Evolutionary conservation across 2,797 vertebrate genomes (phyloP).

Genomic region (Alfaro cultratus): DNA sequence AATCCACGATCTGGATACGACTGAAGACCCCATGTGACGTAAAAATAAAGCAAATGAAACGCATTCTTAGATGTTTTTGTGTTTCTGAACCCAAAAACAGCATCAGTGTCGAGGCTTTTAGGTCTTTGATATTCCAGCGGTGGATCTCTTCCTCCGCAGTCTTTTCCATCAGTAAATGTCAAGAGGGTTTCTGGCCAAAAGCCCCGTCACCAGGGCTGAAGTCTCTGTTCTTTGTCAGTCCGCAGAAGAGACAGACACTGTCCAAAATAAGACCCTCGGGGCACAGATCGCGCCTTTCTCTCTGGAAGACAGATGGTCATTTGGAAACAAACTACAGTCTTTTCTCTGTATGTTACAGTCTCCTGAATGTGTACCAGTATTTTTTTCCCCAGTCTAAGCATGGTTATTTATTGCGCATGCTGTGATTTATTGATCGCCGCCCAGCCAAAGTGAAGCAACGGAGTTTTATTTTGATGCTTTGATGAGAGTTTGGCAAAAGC

Average conservation of each 20-base stretch:
- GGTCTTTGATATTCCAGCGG: conserved; percentile 49
- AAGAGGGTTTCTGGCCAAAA: conserved; percentile 54
- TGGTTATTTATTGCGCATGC: conserved; percentile 16
- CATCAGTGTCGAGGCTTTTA: neutral
- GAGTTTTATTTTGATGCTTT: conserved; percentile 26
- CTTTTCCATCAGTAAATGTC: conserved; percentile 72
- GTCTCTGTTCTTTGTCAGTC: conserved; percentile 69
- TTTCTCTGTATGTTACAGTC: conserved; percentile 38
- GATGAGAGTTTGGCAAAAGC: conserved; percentile 16
- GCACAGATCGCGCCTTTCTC: conserved; percentile 56
- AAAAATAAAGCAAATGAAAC: neutral
- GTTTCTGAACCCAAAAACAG: neutral
- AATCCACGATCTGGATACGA: neutral
- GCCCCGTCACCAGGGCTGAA: conserved; percentile 63
- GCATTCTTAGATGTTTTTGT: neutral
- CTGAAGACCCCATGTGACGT: too few relatives aligned
- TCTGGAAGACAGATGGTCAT: conserved; percentile 50
- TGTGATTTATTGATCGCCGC: conserved; percentile 29
- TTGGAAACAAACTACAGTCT: conserved; percentile 48
- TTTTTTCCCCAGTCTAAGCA: neutral
- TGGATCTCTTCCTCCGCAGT: conserved; percentile 27
- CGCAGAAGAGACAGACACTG: conserved; percentile 57
- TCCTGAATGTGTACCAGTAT: conserved; percentile 12
- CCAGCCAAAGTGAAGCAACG: neutral
- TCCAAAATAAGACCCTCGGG: conserved; percentile 43